Percentiles rank a stretch among this genome's conserved stretches.
Evolutionary conservation across 30 jellyfish, hydroid and myxozoan species (phyloP).

Genomic region (Rhopilema esculentum): DNA sequence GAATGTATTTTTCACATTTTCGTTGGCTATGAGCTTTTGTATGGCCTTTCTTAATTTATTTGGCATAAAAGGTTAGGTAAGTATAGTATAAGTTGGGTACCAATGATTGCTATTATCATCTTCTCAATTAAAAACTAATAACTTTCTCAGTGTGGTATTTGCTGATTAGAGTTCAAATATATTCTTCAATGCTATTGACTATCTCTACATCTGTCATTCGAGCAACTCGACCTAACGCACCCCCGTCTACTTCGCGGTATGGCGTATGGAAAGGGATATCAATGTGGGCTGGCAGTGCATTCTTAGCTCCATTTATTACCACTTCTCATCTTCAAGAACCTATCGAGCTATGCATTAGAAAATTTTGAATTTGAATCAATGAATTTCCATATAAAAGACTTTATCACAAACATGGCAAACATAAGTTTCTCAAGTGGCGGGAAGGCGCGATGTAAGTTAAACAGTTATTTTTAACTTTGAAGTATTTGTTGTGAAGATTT

Average conservation of each 20-base stretch:
- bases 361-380: background rate
- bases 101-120: too few relatives aligned
- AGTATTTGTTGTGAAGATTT: background rate
- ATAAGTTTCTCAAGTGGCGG: conserved; percentile 14
- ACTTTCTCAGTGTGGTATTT: too few relatives aligned
- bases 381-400: conserved; percentile 17
- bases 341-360: background rate
- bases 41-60: too few relatives aligned
- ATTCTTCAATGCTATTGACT: background rate
- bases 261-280: background rate
- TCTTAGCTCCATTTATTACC: background rate
- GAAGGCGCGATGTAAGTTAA: conserved; percentile 15
- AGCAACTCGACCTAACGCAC: background rate
- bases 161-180: too few relatives aligned
- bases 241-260: background rate
- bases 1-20: too few relatives aligned
- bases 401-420: conserved; percentile 36
- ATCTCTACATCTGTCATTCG: background rate
- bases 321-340: background rate
- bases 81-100: too few relatives aligned
- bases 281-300: background rate
- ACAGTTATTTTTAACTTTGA: background rate
- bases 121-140: too few relatives aligned
- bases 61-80: too few relatives aligned
- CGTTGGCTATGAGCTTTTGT: too few relatives aligned